Evolutionary conservation across 2,797 vertebrate genomes (phyloP), one percentile per base, ranked within the genome.

Genomic region (Dendrocincla fuliginosa): DNA sequence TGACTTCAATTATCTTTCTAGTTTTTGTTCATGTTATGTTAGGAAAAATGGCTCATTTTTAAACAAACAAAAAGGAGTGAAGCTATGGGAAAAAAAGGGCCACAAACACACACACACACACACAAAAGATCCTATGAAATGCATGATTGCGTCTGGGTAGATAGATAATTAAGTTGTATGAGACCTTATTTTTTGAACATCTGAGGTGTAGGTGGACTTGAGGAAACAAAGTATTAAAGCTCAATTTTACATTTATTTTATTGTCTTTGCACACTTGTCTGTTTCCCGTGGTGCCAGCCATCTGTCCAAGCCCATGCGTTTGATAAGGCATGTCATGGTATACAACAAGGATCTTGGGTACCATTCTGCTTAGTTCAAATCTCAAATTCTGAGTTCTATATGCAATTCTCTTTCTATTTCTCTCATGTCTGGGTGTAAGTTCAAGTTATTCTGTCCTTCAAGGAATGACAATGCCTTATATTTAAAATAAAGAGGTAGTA

Each of bases 161-260:
- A 79, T 15, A 88, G 47, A 89, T 88, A 91, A 86, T 94, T 84
- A 82, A 15, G 13, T 65, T 75, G 16, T 30, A 77, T 28, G 78
- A 67, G 35, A 82, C 32, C 32, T 92, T 79, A 63, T 77, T 73
- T 93, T 87, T 82, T 88, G 57, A 96, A 70, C 84, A 95, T 91
- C 89, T 96, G 94, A 92, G 81, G 73, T 88, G 92, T 96, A 92
- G 94, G 69, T 93, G 89, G 91, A 75, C 59, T 94, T 88, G 13
- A 81, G 47, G 52, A 96, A 94, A 90, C 65, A 96, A 91, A 96
- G 13, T 15, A 73, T 79, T 91, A 84, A 91, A 91, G 41, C 35
- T 69, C 60, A 75, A 18, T 84, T 85, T 78, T 55, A 19, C 39
- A 69, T 80, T 53, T 77, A 50, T 83, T 89, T 85, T 71, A 47